phyloP scores from a whole-genome alignment of 2,888 invertebrate species.

The Meteorus cinctellus region DNA sequence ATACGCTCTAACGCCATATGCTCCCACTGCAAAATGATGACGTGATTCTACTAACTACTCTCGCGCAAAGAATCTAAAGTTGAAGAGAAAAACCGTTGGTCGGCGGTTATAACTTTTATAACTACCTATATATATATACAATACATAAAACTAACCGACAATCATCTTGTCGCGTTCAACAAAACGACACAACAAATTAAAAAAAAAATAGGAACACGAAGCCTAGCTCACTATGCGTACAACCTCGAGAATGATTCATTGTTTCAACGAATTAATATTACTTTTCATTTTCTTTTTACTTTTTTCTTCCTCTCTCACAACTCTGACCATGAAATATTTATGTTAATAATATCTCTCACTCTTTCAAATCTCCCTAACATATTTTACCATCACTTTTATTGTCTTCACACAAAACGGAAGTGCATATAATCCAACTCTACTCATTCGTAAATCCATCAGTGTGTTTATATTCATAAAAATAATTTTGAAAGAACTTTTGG shows the following conservation, averaged over 20 bases:
- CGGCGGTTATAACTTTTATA: neutral
- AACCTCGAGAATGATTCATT: slow-evolving; percentile 1
- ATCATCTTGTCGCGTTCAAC: slow-evolving; percentile 5
- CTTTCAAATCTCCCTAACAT: neutral
- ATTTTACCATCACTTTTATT: neutral
- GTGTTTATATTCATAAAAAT: neutral
- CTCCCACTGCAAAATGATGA: neutral
- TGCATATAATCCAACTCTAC: neutral
- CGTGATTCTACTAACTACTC: neutral
- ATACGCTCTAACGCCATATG: neutral
- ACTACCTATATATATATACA: neutral
- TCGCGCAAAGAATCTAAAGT: neutral
- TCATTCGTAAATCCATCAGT: slow-evolving; percentile 2
- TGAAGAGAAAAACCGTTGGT: neutral
- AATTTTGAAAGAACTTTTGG: neutral
- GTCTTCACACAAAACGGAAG: neutral
- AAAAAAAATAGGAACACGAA: neutral
- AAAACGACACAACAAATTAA: neutral
- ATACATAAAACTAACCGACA: slow-evolving; percentile 10
- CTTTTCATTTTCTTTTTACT: neutral
- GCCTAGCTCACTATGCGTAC: neutral
- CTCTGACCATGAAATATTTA: neutral
- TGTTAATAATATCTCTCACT: neutral
- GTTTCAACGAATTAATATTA: slow-evolving; percentile 4
- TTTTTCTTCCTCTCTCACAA: neutral